Conservation (phyloP, 2,888 invertebrate species). For the Lordiphosa andalusiaca region DNA sequence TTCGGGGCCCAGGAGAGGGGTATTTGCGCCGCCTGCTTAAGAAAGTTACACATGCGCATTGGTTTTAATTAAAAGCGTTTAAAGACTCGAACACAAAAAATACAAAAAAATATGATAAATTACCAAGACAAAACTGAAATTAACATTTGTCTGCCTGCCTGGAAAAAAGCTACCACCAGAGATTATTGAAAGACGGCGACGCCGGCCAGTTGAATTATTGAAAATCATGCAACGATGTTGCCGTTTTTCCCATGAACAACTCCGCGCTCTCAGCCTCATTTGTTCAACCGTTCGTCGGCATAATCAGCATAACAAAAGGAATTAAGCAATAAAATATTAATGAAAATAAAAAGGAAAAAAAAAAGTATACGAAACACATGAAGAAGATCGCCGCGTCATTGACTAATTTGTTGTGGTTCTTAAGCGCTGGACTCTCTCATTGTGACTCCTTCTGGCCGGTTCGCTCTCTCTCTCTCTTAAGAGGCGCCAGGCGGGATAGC, state of each 20-base stretch:
- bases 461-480: no score
- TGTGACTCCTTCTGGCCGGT: slow-evolving; percentile 15
- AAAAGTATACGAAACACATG: slow-evolving; percentile 12
- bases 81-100: slow-evolving; percentile 57
- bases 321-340: slow-evolving; percentile 79
- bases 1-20: no score
- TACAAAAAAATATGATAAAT: slow-evolving; percentile 70
- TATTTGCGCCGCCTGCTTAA: slow-evolving; percentile 53
- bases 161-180: slow-evolving; percentile 30
- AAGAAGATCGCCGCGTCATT: slow-evolving; percentile 76
- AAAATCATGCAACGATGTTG: slow-evolving; percentile 62
- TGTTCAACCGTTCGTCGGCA: slow-evolving; percentile 57
- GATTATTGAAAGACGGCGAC: slow-evolving; percentile 57
- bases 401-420: slow-evolving; percentile 69
- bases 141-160: slow-evolving; percentile 56
- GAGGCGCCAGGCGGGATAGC: no score
- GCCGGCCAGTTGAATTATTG: slow-evolving; percentile 65
- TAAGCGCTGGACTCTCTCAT: slow-evolving; percentile 18
- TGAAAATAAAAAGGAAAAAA: slow-evolving; percentile 55
- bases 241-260: slow-evolving; percentile 71
- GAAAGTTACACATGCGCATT: slow-evolving; percentile 77
- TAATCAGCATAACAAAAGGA: slow-evolving; percentile 79
- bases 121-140: slow-evolving; percentile 69
- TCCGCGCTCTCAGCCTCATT: slow-evolving; percentile 35
- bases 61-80: slow-evolving; percentile 77